Evolutionary conservation across 2,797 vertebrate species (phyloP), one percentile per base, ranked within the genome.

Genomic region (Falco berigora): DNA sequence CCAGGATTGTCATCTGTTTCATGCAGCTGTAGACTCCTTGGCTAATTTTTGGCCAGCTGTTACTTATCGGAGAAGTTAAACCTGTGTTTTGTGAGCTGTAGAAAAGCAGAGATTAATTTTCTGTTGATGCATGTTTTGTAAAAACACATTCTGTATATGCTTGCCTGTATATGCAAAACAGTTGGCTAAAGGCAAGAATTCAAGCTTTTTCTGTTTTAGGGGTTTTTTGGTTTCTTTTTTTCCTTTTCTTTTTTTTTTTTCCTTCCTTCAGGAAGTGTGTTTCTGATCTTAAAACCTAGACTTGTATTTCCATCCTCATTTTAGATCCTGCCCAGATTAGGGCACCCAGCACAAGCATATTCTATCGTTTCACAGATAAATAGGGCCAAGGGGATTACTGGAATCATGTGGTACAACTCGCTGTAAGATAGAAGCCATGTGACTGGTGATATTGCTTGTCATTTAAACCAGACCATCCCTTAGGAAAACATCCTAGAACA

Each of bases 401-500:
- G 42, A 80, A 81, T 67, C 88, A 28, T 44, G 82, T 67, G 76
- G 49, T 59, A 28, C 68, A 58, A 46, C 63, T 88, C 8, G 2
- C 85, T 7, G 19, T 24, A 32, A 86, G 64, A 64, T 38, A 71
- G 52, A 36, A 95, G 25, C 71, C 63, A 42, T 5, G 64, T 74
- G 83, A 88, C 74, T 84, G 62, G 10, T 49, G 66, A 84, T 74
- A 83, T 49, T 85, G 30, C 58, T 91, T 74, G 90, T 90, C 85
- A 74, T 95, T 94, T 91, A 90, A 92, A 78, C 56, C 85, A 91
- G 87, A 87, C 50, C 34, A 86, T 71, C 75, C 72, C 61, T 67
- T 49, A 88, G 82, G 64, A 77, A 94, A 92, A 83, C 30, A 56
- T 66, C 46, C 64, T 52, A 71, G 91, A 91, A 80, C 75, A 88